These are phyloP conservation scores for Iphiclides podalirius DNA, from an alignment of 2,888 invertebrate species.

Conservation along the genomic window DNA sequence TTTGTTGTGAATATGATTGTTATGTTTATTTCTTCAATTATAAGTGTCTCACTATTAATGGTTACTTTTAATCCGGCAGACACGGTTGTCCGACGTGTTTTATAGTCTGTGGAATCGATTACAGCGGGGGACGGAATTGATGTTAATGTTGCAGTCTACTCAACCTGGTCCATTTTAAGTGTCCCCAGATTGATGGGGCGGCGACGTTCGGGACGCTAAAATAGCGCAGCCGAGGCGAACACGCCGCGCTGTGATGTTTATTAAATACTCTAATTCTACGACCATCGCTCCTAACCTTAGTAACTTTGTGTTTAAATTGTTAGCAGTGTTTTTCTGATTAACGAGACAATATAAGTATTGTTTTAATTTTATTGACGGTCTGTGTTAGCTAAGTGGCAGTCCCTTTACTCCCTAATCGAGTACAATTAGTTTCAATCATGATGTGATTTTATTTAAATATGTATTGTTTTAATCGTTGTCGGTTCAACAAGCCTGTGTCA, in stretches of 20 bases:
- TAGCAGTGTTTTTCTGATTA: no score
- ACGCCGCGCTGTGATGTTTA: not conserved
- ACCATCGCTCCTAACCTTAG: not conserved
- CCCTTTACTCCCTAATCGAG: no score
- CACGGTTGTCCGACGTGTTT: conserved; percentile 20
- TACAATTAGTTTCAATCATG: no score
- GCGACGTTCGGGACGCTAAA: conserved; percentile 28
- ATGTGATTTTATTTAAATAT: no score
- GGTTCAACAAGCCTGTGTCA: no score
- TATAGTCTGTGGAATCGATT: conserved; percentile 5
- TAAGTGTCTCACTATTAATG: not conserved
- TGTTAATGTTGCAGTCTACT: conserved; percentile 39
- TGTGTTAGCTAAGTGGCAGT: no score
- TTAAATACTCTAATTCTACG: not conserved
- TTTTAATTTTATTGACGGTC: no score
- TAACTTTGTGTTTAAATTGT: no score
- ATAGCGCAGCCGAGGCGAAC: conserved; percentile 25
- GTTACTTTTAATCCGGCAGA: not conserved
- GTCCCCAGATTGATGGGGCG: conserved; percentile 35
- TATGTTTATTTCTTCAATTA: no score
- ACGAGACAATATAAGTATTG: no score
- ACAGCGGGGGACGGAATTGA: conserved; percentile 30
- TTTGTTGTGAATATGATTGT: no score
- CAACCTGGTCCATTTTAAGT: conserved; percentile 34
- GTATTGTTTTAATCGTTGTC: no score